A percentile compares a stretch with the other conserved stretches of the same genome.
phyloP scores from a whole-genome alignment of 2,113 vertebrate genomes.

The Pachyramphus minor region DNA sequence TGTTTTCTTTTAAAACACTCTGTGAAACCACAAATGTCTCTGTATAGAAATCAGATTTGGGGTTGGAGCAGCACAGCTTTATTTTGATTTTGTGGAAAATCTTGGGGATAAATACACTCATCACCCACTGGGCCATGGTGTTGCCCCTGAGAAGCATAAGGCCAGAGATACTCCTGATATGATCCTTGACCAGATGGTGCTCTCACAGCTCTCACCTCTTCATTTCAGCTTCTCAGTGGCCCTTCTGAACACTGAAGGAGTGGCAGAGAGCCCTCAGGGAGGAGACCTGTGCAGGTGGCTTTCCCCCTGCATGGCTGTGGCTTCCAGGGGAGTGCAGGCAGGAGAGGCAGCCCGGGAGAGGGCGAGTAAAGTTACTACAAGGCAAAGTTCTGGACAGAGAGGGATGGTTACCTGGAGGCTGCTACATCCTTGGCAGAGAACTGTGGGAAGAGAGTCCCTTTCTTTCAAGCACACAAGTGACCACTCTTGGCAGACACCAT shows the following conservation, averaged over 20 bases:
- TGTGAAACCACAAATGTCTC: conserved; percentile 2
- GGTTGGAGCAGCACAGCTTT: neutral
- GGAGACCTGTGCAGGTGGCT: neutral
- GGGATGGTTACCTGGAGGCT: neutral
- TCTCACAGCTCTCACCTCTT: neutral
- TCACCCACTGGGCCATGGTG: neutral
- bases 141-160: neutral
- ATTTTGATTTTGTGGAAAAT: neutral
- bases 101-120: too few relatives aligned
- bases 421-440: neutral
- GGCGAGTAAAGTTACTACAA: fast-evolving
- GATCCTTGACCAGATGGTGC: neutral
- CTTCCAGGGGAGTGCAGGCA: neutral
- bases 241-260: neutral
- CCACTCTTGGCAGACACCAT: fast-evolving
- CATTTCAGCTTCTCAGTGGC: neutral
- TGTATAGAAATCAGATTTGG: neutral
- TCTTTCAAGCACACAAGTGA: neutral
- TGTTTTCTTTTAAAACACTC: conserved; percentile 4
- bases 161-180: neutral
- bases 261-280: neutral
- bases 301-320: neutral
- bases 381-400: neutral
- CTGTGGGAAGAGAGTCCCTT: neutral
- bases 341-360: neutral